Conservation (phyloP, 1,140 invertebrate genomes). For the Drosophila aff. region DNA sequence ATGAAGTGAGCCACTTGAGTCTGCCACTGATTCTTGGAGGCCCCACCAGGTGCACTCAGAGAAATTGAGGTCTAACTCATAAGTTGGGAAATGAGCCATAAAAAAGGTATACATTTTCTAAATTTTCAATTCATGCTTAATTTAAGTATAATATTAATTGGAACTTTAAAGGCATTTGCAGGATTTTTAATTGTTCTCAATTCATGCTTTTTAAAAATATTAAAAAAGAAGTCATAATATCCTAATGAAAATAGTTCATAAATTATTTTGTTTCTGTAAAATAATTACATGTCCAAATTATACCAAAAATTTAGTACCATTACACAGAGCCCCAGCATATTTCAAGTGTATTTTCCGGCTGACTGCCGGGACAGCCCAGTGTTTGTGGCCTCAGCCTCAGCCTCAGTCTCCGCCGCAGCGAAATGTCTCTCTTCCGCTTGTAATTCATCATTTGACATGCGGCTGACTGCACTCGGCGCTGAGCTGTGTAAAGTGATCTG, state of each 20-base stretch:
- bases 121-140: too few relatives aligned
- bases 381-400: conserved; percentile 40
- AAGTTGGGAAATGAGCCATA: not conserved
- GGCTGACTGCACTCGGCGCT: conserved; percentile 49
- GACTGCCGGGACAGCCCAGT: conserved; percentile 28
- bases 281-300: too few relatives aligned
- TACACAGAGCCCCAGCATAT: not conserved
- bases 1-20: conserved; percentile 74
- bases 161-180: not conserved
- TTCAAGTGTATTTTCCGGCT: conserved; percentile 31
- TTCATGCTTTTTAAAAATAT: too few relatives aligned
- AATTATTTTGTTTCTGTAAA: too few relatives aligned
- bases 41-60: conserved; percentile 16
- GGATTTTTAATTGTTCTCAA: too few relatives aligned
- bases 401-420: conserved; percentile 41
- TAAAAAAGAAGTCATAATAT: too few relatives aligned
- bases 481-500: conserved; percentile 68
- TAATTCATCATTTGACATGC: conserved; percentile 84
- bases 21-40: conserved; percentile 56
- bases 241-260: too few relatives aligned
- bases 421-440: conserved; percentile 84
- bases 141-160: not conserved
- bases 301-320: not conserved
- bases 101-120: too few relatives aligned
- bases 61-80: not conserved